A percentile compares a stretch with the other conserved stretches of the same genome.
Evolutionary conservation across 2,113 vertebrate genomes (phyloP).

Genomic region (Clarias magur): DNA sequence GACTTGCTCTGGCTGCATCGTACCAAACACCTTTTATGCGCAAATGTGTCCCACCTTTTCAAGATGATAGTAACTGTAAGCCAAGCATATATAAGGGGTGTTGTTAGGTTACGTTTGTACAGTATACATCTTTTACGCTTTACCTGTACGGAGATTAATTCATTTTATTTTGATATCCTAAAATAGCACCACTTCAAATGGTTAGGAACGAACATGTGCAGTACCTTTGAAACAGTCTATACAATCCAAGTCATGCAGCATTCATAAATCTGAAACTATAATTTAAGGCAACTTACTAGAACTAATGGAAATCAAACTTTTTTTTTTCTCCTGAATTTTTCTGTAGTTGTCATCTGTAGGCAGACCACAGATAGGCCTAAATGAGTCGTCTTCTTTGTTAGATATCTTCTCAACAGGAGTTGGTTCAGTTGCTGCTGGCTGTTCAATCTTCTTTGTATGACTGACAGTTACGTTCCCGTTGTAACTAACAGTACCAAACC

Average conservation of each 20-base stretch:
- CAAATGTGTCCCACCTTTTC: background rate
- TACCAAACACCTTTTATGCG: background rate
- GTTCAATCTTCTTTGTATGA: slow-evolving; percentile 34
- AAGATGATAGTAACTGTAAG: background rate
- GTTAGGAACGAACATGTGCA: background rate
- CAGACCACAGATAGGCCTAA: slow-evolving; percentile 69
- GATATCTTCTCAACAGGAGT: slow-evolving; percentile 63
- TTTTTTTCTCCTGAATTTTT: slow-evolving; percentile 60
- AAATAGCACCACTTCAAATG: background rate
- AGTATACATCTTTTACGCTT: background rate
- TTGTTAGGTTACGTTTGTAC: background rate
- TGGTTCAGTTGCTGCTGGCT: background rate
- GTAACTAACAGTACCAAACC: slow-evolving; percentile 81
- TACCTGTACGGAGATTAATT: background rate
- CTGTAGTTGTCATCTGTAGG: slow-evolving; percentile 60
- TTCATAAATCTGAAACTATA: background rate
- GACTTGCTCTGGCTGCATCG: background rate
- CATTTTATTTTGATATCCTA: background rate
- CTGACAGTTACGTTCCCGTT: slow-evolving; percentile 80
- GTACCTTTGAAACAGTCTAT: background rate
- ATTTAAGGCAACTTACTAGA: slow-evolving; percentile 58
- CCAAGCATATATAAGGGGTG: background rate
- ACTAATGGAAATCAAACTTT: slow-evolving; percentile 65
- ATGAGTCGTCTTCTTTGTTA: slow-evolving; percentile 61
- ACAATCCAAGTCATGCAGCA: background rate